Base-by-base conservation (phyloP, 2,797 vertebrate genomes). In the Anguilla anguilla region DNA sequence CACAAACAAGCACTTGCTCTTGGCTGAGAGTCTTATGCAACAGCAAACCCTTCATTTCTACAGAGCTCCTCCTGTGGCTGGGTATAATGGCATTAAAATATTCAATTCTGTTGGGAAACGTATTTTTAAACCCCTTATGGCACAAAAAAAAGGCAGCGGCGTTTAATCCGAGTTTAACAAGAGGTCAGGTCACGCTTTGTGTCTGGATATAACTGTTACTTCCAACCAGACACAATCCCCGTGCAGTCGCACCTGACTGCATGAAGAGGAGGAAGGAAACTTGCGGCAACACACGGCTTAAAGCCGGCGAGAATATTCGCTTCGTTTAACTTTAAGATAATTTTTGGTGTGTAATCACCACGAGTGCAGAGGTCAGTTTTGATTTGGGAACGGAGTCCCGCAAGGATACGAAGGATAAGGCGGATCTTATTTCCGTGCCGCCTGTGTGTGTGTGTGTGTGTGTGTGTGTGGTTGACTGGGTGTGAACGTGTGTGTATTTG, bases 241-340 rank as follows among this genome's bases (percentile, higher is more conserved):
- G 51, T 74, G 83, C 35, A 28, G 67, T 84, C n/a, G 64, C 7
- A 85, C 13, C 19, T 53, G 51, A 51, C 31, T 39, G 84, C 49
- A 39, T 2, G 28, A 17, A 85, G 43, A 83, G 9, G 19, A 85
- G 9, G 2, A 31, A 28, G 13, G 31, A 57, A 79, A 77, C 25
- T 13, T 67, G 46, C 35, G 11, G 49, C 55, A 53, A 74, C 55
- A 49, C 55, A 13, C 55, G 85, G 55, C 31, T 51, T 81, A 85
- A 57, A 69, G 77, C 84, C 72, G 19, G 39, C 19, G 84, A 83
- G 77, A 88, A 86, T 82, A 69, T 57, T 74, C 19, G 19, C 74
- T 81, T 88, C 77, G 49, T 88, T 88, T 88, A 82, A 86, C 77
- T 86, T 86, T 86, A 57, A 86, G 67, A 85, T 88, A n/a, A 57